Evolutionary conservation across 2,113 vertebrate genomes (phyloP).

Genomic region (Phoxinus phoxinus): DNA sequence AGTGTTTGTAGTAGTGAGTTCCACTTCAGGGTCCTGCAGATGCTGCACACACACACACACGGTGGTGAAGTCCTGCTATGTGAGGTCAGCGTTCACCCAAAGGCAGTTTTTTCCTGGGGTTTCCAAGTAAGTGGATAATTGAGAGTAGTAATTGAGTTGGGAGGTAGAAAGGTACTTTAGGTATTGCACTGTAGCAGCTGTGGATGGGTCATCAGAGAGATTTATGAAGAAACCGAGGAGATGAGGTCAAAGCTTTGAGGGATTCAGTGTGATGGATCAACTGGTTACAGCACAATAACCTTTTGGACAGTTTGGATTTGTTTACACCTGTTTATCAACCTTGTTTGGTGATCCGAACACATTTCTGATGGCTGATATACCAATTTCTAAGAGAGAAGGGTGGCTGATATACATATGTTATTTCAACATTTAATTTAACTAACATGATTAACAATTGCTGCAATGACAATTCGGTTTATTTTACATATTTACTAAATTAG

Average conservation of each 20-base stretch:
- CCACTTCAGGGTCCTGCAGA: constrained; percentile 45
- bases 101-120: constrained; percentile 15
- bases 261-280: neutral
- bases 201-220: constrained; percentile 40
- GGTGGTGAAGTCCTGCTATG: constrained; percentile 44
- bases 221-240: constrained; percentile 29
- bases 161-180: constrained; percentile 34
- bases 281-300: constrained; percentile 14
- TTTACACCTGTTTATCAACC: neutral
- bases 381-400: neutral
- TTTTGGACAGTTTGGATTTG: neutral
- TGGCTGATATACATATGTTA: neutral
- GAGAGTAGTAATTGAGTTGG: constrained; percentile 50
- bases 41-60: constrained; percentile 35
- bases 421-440: neutral
- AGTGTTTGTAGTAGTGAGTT: constrained; percentile 68
- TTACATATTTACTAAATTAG: neutral
- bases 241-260: constrained; percentile 24
- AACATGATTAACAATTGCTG: neutral
- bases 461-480: neutral
- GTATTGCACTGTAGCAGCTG: constrained; percentile 43
- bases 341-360: neutral
- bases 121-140: constrained; percentile 56
- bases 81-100: constrained; percentile 49
- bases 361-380: neutral